Percentiles rank a stretch among this genome's conserved stretches.
Evolutionary conservation across 2,797 vertebrate species (phyloP).

Genomic region (Melanotaenia parkinsoni): DNA sequence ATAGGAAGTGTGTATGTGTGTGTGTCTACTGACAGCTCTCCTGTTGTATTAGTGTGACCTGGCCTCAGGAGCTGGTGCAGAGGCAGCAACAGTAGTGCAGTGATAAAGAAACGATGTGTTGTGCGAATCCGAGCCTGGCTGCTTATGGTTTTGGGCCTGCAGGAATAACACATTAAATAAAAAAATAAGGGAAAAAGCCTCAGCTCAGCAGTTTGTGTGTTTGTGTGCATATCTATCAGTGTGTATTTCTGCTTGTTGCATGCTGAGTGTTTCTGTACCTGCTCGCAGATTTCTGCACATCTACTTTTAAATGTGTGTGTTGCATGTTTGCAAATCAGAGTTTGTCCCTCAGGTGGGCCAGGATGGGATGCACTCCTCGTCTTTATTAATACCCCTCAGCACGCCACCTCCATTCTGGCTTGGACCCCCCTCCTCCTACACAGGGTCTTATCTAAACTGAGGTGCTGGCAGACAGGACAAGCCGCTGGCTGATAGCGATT

Average conservation of each 20-base stretch:
- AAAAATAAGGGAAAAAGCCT: constrained; percentile 46
- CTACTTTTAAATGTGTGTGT: constrained; percentile 56
- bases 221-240: constrained; percentile 28
- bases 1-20: constrained; percentile 20
- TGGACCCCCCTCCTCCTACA: constrained; percentile 48
- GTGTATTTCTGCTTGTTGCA: constrained; percentile 14
- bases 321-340: constrained; percentile 57
- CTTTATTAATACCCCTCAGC: constrained; percentile 74
- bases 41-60: constrained; percentile 72
- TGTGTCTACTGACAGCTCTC: constrained; percentile 56
- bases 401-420: constrained; percentile 37
- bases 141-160: constrained; percentile 73
- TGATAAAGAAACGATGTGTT: constrained; percentile 80
- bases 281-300: constrained; percentile 33
- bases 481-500: constrained; percentile 82
- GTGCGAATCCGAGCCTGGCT: constrained; percentile 67
- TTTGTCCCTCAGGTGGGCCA: constrained; percentile 60
- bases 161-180: constrained; percentile 66
- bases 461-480: constrained; percentile 81
- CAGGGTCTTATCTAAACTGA: constrained; percentile 76
- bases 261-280: constrained; percentile 21
- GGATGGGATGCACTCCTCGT: constrained; percentile 61
- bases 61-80: constrained; percentile 70
- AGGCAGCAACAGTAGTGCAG: constrained; percentile 55
- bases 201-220: constrained; percentile 71